phyloP scores from a whole-genome alignment of 1,140 invertebrate species.

The Camponotus pennsylvanicus region DNA sequence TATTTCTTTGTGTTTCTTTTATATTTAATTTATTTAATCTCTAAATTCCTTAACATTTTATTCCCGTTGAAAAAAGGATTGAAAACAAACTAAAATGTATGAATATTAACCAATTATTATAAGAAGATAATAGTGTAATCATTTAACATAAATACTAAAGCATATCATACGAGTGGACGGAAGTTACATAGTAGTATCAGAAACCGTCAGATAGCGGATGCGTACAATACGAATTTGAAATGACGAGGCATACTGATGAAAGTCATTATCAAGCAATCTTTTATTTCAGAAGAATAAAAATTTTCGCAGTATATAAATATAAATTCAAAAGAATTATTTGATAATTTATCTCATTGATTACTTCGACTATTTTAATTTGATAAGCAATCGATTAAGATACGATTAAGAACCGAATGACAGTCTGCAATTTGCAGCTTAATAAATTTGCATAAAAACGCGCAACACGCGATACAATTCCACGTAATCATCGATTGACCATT shows the following conservation, averaged over 20 bases:
- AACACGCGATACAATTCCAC: neutral
- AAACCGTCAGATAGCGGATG: constrained; percentile 10
- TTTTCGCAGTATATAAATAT: neutral
- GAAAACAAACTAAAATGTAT: neutral
- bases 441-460: neutral
- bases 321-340: neutral
- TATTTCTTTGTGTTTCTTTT: neutral
- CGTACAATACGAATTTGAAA: neutral
- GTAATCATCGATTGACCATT: constrained; percentile 12
- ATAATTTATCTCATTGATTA: constrained; percentile 13
- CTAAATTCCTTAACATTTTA: neutral
- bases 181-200: neutral
- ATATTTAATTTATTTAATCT: neutral
- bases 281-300: neutral
- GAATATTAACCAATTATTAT: neutral
- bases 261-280: neutral
- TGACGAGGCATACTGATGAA: neutral
- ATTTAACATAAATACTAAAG: neutral
- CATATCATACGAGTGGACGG: neutral
- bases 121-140: neutral
- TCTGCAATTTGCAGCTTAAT: neutral
- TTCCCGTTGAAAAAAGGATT: no score
- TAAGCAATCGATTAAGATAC: neutral
- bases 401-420: neutral
- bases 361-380: neutral